Conservation (phyloP, 2,797 vertebrate species). For the Euphonia xanthogaster region DNA sequence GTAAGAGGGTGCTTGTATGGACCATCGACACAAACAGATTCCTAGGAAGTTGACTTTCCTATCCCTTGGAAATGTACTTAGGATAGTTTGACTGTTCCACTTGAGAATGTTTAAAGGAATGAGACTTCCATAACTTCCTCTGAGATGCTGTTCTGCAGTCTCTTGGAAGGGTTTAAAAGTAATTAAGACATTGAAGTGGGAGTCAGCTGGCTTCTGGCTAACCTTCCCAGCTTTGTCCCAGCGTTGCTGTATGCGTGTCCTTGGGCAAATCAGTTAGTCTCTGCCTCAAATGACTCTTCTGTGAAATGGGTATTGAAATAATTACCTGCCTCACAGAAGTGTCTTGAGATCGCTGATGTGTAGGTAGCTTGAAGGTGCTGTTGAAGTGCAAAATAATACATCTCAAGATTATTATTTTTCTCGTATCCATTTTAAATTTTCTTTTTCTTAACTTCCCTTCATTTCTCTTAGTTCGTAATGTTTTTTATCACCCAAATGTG, state of each 20-base stretch:
- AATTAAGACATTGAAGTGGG: slow-evolving; percentile 4
- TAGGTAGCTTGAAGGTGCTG: slow-evolving; percentile 61
- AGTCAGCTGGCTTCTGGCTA: slow-evolving; percentile 17
- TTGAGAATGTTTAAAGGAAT: neutral
- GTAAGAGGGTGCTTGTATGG: slow-evolving; percentile 75
- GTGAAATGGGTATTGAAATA: slow-evolving; percentile 21
- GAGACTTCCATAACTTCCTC: neutral
- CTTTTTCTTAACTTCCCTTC: slow-evolving; percentile 69
- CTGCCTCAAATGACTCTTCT: neutral
- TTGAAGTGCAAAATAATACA: slow-evolving; percentile 62
- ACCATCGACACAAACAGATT: neutral
- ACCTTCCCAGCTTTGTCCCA: slow-evolving; percentile 12
- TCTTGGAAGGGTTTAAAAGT: slow-evolving; percentile 18
- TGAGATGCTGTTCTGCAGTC: neutral
- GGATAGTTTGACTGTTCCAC: neutral
- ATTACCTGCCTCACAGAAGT: neutral
- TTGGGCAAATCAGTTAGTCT: slow-evolving; percentile 12
- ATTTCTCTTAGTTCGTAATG: slow-evolving; percentile 67
- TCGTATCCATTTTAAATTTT: slow-evolving; percentile 64
- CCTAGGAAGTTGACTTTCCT: neutral
- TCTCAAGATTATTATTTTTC: slow-evolving; percentile 59
- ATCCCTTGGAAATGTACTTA: neutral
- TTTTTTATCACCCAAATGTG: slow-evolving; percentile 66
- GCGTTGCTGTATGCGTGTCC: neutral
- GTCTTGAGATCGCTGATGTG: neutral